Percentiles rank a stretch among this genome's conserved stretches.
phyloP scores from a whole-genome alignment of 2,797 vertebrate species.

The Perodicticus potto region DNA sequence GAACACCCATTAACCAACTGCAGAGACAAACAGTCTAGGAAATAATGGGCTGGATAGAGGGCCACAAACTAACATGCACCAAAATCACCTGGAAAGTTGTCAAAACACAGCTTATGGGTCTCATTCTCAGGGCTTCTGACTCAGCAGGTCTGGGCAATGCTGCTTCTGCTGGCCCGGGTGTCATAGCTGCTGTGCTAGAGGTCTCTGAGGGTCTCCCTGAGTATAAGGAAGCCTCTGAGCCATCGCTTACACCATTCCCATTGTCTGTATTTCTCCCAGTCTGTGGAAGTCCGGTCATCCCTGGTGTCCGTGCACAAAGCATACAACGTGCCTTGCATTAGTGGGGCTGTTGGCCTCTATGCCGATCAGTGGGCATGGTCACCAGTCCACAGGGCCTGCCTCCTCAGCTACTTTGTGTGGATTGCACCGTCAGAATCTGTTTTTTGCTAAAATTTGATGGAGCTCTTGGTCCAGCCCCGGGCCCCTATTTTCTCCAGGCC shows the following conservation, averaged over 20 bases:
- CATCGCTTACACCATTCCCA: background rate
- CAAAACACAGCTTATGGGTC: background rate
- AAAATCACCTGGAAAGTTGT: background rate
- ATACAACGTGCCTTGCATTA: fast-evolving
- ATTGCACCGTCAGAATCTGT: background rate
- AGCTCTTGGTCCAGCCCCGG: background rate
- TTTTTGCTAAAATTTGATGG: background rate
- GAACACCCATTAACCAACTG: background rate
- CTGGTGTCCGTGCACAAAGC: background rate
- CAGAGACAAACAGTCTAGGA: background rate
- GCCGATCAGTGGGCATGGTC: background rate
- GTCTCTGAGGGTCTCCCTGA: background rate
- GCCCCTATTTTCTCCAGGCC: background rate
- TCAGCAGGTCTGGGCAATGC: background rate
- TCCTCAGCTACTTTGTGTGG: background rate
- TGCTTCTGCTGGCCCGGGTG: background rate
- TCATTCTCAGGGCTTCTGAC: background rate
- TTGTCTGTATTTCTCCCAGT: background rate
- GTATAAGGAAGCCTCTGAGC: background rate
- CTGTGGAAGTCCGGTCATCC: background rate
- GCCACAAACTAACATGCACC: background rate
- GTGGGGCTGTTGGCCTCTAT: background rate
- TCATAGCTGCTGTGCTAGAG: background rate
- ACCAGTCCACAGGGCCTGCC: background rate
- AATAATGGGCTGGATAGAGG: background rate